Percentiles rank a stretch among this genome's conserved stretches.
These are phyloP conservation scores for Ips typographus DNA, from an alignment of 1,140 invertebrate genomes.

Conservation along the genomic window DNA sequence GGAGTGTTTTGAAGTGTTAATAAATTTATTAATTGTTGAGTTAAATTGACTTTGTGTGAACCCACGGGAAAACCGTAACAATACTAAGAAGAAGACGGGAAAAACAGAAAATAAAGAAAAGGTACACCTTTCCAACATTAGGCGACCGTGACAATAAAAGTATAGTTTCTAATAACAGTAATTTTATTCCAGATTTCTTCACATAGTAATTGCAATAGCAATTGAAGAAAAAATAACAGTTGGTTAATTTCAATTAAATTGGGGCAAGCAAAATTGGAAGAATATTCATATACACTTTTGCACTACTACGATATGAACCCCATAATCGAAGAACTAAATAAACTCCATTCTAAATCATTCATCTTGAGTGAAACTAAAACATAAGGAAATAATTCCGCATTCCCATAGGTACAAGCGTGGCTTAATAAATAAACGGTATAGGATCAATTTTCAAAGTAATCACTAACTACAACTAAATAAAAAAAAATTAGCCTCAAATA, in stretches of 20 bases:
- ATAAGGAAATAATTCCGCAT: constrained; percentile 38
- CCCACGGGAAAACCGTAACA: too few relatives aligned
- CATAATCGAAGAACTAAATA: too few relatives aligned
- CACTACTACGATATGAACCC: too few relatives aligned
- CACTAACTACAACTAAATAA: constrained; percentile 21
- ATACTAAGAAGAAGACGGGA: neutral
- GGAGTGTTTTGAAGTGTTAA: too few relatives aligned
- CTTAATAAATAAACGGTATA: constrained; percentile 42
- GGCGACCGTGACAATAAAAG: constrained; percentile 8
- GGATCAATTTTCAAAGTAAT: constrained; percentile 43
- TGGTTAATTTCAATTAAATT: neutral
- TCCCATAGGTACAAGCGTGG: constrained; percentile 40
- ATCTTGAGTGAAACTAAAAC: constrained; percentile 32
- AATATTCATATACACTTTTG: too few relatives aligned
- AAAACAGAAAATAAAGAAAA: constrained; percentile 8
- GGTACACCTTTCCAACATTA: constrained; percentile 18
- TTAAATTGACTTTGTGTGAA: too few relatives aligned
- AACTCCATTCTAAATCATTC: too few relatives aligned
- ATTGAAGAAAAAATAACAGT: constrained; percentile 1
- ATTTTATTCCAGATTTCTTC: constrained; percentile 13
- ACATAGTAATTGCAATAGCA: neutral
- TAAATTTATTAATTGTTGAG: too few relatives aligned
- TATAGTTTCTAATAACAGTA: constrained; percentile 15
- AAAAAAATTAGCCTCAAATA: constrained; percentile 9
- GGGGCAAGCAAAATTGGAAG: too few relatives aligned